A percentile compares a stretch with the other conserved stretches of the same genome.
Evolutionary conservation across 2,113 vertebrate genomes (phyloP).

Genomic region (Misgurnus mizolepis): DNA sequence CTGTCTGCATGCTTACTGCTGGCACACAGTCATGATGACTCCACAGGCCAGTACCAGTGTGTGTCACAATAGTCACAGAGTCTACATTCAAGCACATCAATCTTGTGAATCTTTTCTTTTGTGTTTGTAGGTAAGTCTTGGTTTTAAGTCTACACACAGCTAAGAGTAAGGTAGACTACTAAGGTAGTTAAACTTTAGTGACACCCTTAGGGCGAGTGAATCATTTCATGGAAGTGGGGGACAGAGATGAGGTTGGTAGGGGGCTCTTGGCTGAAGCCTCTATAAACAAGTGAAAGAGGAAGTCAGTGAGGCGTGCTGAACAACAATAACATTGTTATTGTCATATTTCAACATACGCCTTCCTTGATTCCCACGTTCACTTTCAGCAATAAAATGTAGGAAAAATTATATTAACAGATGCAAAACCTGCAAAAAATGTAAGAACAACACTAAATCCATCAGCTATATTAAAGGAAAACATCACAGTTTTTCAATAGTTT

Average conservation of each 20-base stretch:
- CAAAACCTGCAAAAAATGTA: background rate
- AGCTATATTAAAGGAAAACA: too few species aligned
- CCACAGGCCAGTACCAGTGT: constrained; percentile 38
- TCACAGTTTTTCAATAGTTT: too few species aligned
- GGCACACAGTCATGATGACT: constrained; percentile 29
- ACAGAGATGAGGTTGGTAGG: constrained; percentile 4
- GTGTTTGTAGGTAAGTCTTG: background rate
- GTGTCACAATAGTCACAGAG: constrained; percentile 48
- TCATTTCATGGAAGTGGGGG: constrained; percentile 7
- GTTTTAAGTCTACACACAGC: background rate
- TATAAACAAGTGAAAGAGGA: constrained; percentile 33
- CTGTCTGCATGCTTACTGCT: constrained; percentile 15
- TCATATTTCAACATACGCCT: constrained; percentile 6
- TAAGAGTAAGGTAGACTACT: background rate
- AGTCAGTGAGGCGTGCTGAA: constrained; percentile 16
- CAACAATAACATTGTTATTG: constrained; percentile 32
- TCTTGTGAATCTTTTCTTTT: constrained; percentile 3
- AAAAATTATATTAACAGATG: background rate
- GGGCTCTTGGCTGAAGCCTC: constrained; percentile 30
- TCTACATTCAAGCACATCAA: constrained; percentile 18
- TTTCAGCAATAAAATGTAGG: background rate
- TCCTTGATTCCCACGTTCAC: constrained; percentile 6
- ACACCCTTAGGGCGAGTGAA: constrained; percentile 18
- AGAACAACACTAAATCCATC: too few species aligned
- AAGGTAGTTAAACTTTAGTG: background rate